These are phyloP conservation scores for Cetoscarus ocellatus DNA, from an alignment of 2,797 vertebrate genomes.

Conservation along the genomic window DNA sequence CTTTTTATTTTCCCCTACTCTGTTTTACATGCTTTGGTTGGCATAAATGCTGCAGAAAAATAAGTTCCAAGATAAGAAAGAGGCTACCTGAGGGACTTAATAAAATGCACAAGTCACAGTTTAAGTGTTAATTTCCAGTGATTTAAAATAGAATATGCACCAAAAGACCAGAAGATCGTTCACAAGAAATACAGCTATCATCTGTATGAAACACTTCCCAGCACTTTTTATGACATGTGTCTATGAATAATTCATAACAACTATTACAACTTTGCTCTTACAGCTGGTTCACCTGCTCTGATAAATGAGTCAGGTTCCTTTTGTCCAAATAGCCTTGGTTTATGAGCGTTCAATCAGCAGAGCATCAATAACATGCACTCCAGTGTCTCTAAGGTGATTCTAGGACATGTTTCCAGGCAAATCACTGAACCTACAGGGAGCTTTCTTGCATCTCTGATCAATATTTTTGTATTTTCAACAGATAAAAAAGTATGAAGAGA, in stretches of 20 bases:
- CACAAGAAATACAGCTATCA: slow-evolving; percentile 38
- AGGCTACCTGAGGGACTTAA: slow-evolving; percentile 40
- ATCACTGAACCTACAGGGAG: background rate
- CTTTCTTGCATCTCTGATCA: slow-evolving; percentile 24
- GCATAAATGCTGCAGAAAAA: slow-evolving; percentile 26
- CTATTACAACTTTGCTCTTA: slow-evolving; percentile 30
- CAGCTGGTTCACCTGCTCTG: slow-evolving; percentile 21
- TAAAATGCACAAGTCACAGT: slow-evolving; percentile 49
- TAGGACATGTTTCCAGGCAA: background rate
- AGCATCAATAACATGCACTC: background rate
- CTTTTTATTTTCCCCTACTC: background rate
- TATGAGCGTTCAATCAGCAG: background rate
- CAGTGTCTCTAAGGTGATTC: slow-evolving; percentile 12
- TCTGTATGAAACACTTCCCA: slow-evolving; percentile 26
- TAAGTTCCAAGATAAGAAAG: slow-evolving; percentile 2
- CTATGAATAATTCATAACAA: slow-evolving; percentile 44
- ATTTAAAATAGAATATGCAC: slow-evolving; percentile 32
- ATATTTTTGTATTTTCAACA: slow-evolving; percentile 41
- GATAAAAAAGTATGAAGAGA: slow-evolving; percentile 19
- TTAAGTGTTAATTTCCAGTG: slow-evolving; percentile 29
- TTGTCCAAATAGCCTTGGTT: background rate
- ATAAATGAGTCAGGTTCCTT: slow-evolving; percentile 31
- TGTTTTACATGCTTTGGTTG: slow-evolving; percentile 15
- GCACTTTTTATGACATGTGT: slow-evolving; percentile 26
- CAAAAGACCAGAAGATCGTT: slow-evolving; percentile 32